phyloP scores from a whole-genome alignment of 2,113 vertebrate genomes.

The Triplophysa siluroides region DNA sequence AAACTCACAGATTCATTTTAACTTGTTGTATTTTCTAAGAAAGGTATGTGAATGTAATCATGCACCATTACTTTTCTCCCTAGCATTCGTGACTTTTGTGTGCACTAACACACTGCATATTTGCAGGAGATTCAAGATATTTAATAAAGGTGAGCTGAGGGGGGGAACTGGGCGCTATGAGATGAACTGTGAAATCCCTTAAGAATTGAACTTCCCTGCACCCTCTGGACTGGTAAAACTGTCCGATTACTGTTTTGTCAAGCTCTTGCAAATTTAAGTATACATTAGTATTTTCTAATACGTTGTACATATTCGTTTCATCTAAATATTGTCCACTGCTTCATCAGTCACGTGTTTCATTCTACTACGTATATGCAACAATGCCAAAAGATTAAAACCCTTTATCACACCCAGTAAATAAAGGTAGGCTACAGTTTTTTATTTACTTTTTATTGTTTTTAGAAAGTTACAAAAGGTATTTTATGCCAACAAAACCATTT shows the following conservation, averaged over 20 bases:
- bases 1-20: neutral
- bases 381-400: too few relatives aligned
- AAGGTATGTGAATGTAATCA: neutral
- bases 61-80: neutral
- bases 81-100: neutral
- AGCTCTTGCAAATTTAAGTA: neutral
- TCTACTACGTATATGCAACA: too few relatives aligned
- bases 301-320: too few relatives aligned
- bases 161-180: neutral
- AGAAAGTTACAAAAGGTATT: too few relatives aligned
- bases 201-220: neutral
- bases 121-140: neutral
- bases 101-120: neutral
- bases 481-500: too few relatives aligned
- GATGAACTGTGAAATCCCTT: too few relatives aligned
- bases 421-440: too few relatives aligned
- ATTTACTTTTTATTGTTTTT: too few relatives aligned
- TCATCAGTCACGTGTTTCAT: too few relatives aligned
- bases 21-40: neutral
- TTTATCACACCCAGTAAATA: too few relatives aligned
- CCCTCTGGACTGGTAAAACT: neutral
- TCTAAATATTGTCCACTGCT: too few relatives aligned
- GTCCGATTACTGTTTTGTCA: neutral
- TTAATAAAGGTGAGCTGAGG: neutral
- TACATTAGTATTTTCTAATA: neutral